Conservation (phyloP, 1,140 invertebrate species). For the Triops cancriformis region DNA sequence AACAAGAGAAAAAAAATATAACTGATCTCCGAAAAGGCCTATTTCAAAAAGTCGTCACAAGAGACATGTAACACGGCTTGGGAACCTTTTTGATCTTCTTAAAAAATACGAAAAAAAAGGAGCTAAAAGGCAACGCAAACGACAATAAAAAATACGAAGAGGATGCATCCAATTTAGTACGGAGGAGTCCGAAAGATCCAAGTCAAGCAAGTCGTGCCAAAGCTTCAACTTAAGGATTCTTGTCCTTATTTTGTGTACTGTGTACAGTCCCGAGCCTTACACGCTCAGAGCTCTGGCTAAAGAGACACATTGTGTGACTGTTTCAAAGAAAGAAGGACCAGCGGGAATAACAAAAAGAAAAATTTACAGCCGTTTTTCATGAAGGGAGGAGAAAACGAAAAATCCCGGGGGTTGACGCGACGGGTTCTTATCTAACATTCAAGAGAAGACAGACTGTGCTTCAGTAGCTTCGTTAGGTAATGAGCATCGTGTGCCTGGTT, state of each 20-base stretch:
- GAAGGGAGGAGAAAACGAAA: not conserved
- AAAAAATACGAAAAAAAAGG: not conserved
- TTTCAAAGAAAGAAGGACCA: not conserved
- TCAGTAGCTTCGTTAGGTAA: constrained; percentile 10
- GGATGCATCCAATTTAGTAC: constrained; percentile 5
- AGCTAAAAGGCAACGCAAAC: not conserved
- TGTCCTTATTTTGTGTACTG: not conserved
- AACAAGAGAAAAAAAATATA: not conserved
- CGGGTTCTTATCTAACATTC: not conserved
- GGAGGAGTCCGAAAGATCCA: not conserved
- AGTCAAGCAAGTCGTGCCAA: constrained; percentile 12
- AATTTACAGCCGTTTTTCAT: not conserved
- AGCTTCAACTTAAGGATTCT: not conserved
- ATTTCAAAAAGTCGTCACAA: not conserved
- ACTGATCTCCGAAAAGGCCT: not conserved
- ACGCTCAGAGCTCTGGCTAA: not conserved
- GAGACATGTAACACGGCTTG: not conserved
- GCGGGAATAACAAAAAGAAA: not conserved
- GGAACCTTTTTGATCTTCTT: constrained; percentile 11
- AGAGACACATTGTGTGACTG: not conserved
- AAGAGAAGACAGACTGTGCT: constrained; percentile 5
- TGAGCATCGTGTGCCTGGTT: not conserved
- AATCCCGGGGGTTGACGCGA: not conserved
- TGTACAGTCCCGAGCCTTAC: not conserved
- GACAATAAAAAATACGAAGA: not conserved